Evolutionary conservation across 2,888 invertebrate species (phyloP), one percentile per base, ranked within the genome.

Genomic region (Tromatobia lineatoria): DNA sequence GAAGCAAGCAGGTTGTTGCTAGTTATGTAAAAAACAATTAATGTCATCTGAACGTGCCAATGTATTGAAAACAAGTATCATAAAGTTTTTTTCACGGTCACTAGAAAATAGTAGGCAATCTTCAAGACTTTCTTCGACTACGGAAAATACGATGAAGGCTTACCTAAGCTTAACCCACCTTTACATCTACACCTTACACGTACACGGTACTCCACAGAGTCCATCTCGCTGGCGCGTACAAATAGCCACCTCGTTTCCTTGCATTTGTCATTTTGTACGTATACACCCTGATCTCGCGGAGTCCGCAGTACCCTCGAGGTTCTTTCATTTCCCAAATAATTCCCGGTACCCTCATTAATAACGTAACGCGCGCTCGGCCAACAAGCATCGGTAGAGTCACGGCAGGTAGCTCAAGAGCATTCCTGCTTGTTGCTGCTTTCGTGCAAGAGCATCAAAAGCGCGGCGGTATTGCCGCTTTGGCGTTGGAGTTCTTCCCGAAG

Each of bases 281-380:
- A 66, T 64, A 66, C 34, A 64, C 50, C 11, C 20, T 64, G 64
- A 25, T 45, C 50, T 11, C 64, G 64, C 71, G 74, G 74, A 75
- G 77, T 80, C 61, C 42, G 73, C 45, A 54, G 66, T 79, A 79
- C 75, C 70, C 81, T 71, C 81, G 75, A 75, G 86, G 87, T 90
- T 89, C 89, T 89, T 91, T 91, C 90, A 90, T 91, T 92, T 91
- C 90, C 91, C 90, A 91, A 92, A 92, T 91, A 91, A 92, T 92
- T 90, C 90, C 80, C 88, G 88, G 84, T 87, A 92, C 90, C 91
- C 90, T 92, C 91, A 91, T 93, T 92, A 92, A 92, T 91, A 93
- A 92, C 90, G 89, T 88, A 89, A 90, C 89, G 89, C 91, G 89
- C 90, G 88, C 87, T 88, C 88, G 87, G 89, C 88, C 87, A 87